Percentiles rank a stretch among this genome's conserved stretches.
Conservation (phyloP, 2,113 vertebrate genomes). For the human region DNA sequence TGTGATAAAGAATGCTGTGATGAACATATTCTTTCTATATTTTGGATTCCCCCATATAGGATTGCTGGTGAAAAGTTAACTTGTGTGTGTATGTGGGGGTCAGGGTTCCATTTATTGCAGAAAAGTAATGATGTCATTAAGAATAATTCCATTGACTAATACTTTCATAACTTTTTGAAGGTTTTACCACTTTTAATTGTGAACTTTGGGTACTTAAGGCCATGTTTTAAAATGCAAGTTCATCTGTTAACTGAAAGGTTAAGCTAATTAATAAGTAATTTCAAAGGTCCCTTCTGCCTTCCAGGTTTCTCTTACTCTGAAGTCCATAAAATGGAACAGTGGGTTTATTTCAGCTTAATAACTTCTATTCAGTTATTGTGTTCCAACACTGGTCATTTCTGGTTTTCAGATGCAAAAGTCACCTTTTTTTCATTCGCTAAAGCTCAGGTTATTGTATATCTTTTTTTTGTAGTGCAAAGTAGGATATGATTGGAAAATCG, state of each 20-base stretch:
- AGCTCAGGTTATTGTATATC: not conserved
- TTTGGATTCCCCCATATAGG: not conserved
- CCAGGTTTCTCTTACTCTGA: slow-evolving; percentile 24
- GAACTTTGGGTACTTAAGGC: not conserved
- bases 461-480: not conserved
- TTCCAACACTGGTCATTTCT: slow-evolving; percentile 33
- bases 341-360: not conserved
- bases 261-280: slow-evolving; percentile 17
- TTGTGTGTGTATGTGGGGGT: not conserved
- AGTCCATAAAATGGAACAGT: not conserved
- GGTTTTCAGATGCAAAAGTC: not conserved
- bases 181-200: slow-evolving; percentile 27
- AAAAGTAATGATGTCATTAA: not conserved
- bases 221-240: slow-evolving; percentile 43
- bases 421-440: slow-evolving; percentile 12
- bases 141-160: not conserved
- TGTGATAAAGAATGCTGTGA: not conserved
- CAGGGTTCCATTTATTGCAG: not conserved
- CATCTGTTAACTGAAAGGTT: not conserved
- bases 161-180: slow-evolving; percentile 5
- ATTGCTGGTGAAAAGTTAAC: slow-evolving; percentile 24
- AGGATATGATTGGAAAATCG: slow-evolving; percentile 26
- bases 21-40: not conserved
- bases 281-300: not conserved
- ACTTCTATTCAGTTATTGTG: not conserved